Percentiles rank a stretch among this genome's conserved stretches.
Conservation (phyloP, 2,113 vertebrate species). For the Gymnocephalus cernua region DNA sequence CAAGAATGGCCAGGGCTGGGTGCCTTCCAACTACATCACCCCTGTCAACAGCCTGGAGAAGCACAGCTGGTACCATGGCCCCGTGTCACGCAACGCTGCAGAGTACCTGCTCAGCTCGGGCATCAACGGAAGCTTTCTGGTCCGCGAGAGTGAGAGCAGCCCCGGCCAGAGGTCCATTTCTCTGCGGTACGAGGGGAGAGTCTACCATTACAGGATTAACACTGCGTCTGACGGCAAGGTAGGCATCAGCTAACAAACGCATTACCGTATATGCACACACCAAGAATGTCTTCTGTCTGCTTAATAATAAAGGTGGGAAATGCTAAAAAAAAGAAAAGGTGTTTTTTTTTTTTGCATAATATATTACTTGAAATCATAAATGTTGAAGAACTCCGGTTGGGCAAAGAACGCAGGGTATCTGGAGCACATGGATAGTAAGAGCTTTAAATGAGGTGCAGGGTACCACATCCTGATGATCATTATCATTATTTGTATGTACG, state of each 20-base stretch:
- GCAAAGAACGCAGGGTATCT: not conserved
- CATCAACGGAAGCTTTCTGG: conserved; percentile 98
- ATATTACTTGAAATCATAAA: not conserved
- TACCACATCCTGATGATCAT: not conserved
- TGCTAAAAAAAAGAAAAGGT: not conserved
- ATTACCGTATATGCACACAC: not conserved
- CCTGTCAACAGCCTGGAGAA: conserved; percentile 99
- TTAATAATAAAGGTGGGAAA: not conserved
- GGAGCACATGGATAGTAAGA: not conserved
- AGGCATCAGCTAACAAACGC: conserved; percentile 8
- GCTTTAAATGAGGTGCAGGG: not conserved
- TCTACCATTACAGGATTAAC: conserved; percentile 99
- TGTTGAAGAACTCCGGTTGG: not conserved
- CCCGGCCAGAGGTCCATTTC: conserved; percentile 98
- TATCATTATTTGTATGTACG: not conserved
- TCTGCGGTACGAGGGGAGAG: conserved; percentile 96
- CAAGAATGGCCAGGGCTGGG: conserved; percentile 99
- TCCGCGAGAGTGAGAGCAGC: conserved; percentile 98
- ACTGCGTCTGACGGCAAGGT: conserved; percentile 98
- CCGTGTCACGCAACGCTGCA: conserved; percentile 95
- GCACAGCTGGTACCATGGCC: conserved; percentile 99
- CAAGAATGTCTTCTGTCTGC: not conserved
- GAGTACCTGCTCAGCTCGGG: conserved; percentile 98
- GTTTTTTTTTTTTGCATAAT: not conserved
- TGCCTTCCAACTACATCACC: conserved; percentile 99